These are phyloP conservation scores for Lepisosteus oculatus DNA, from an alignment of 2,113 vertebrate species.

Conservation along the genomic window DNA sequence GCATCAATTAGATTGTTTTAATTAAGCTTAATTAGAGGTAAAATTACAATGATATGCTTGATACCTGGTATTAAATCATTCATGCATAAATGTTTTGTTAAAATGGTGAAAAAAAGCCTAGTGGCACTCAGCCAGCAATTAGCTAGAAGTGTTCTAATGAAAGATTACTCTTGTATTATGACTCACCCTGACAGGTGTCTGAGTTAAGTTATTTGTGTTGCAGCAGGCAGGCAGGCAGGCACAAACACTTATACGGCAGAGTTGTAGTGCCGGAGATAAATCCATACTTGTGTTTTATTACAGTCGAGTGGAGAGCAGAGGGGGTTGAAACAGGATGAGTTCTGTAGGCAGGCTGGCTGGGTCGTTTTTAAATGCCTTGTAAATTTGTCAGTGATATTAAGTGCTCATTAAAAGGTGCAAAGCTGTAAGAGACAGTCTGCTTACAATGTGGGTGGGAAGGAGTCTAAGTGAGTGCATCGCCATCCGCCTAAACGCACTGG, in stretches of 20 bases:
- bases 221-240: not conserved
- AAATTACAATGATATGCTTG: slow-evolving; percentile 93
- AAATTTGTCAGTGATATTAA: slow-evolving; percentile 70
- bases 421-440: slow-evolving; percentile 36
- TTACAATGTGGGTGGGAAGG: slow-evolving; percentile 38
- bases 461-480: slow-evolving; percentile 38
- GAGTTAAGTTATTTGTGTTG: slow-evolving; percentile 51
- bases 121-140: slow-evolving; percentile 82
- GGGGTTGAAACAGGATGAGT: slow-evolving; percentile 52
- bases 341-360: slow-evolving; percentile 50
- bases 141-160: slow-evolving; percentile 77
- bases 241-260: slow-evolving; percentile 26
- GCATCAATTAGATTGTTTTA: slow-evolving; percentile 91
- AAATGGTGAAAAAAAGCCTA: slow-evolving; percentile 55
- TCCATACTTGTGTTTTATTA: slow-evolving; percentile 51
- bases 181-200: slow-evolving; percentile 70
- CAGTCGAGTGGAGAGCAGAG: slow-evolving; percentile 39
- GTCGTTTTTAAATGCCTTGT: slow-evolving; percentile 71
- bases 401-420: slow-evolving; percentile 62
- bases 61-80: slow-evolving; percentile 94
- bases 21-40: slow-evolving; percentile 96
- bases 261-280: slow-evolving; percentile 46
- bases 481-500: slow-evolving; percentile 51
- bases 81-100: slow-evolving; percentile 93
- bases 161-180: slow-evolving; percentile 65